These are phyloP conservation scores for Netelia melanura DNA, from an alignment of 2,888 invertebrate species.

Conservation along the genomic window DNA sequence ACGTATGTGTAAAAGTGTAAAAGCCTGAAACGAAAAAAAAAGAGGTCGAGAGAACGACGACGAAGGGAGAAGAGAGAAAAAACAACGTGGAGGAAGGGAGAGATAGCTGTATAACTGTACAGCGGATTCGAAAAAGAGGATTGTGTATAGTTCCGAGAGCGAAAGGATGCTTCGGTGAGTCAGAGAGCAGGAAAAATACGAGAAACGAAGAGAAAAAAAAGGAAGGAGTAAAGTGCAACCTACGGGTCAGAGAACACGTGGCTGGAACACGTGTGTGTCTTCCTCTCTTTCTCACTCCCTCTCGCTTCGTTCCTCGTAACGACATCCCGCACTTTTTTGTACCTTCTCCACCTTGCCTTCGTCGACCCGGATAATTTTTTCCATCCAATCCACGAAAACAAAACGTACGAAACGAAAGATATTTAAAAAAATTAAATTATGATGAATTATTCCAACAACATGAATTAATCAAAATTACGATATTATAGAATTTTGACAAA, in stretches of 20 bases:
- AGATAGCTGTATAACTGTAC: constrained; percentile 31
- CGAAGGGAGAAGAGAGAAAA: not conserved
- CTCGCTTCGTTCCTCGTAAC: not conserved
- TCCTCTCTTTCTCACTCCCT: not conserved
- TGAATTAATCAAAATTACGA: too few relatives aligned
- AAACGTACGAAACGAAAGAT: not conserved
- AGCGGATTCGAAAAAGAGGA: constrained; percentile 9
- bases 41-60: constrained; percentile 15
- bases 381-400: not conserved
- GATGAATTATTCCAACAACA: not conserved
- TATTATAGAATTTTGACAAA: not conserved
- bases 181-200: constrained; percentile 15
- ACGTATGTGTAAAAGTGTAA: not conserved
- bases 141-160: constrained; percentile 1
- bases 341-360: constrained; percentile 61
- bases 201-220: constrained; percentile 38
- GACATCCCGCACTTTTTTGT: constrained; percentile 57
- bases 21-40: constrained; percentile 18
- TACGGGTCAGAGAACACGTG: constrained; percentile 68
- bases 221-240: constrained; percentile 40
- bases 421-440: not conserved
- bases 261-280: constrained; percentile 81
- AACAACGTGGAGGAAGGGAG: not conserved
- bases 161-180: constrained; percentile 48
- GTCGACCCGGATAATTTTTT: constrained; percentile 21